phyloP scores from a whole-genome alignment of 1,140 invertebrate genomes.

The Brachionus calyciflorus region DNA sequence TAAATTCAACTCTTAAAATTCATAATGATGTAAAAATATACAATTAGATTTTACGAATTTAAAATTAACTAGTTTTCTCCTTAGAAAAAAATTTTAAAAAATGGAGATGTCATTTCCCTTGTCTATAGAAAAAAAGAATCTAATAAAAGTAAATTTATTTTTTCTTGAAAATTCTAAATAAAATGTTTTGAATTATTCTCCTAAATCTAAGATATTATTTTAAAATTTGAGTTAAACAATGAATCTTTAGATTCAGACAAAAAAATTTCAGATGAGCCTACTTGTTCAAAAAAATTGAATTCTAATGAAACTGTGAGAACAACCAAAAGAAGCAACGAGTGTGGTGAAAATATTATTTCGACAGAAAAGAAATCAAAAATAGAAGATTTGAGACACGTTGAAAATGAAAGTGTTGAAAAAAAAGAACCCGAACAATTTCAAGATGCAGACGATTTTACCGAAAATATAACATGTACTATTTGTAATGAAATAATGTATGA shows the following conservation, averaged over 20 bases:
- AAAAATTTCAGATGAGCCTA: background rate
- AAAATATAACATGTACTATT: conserved; percentile 55
- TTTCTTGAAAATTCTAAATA: background rate
- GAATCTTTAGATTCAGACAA: background rate
- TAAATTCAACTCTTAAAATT: conserved; percentile 53
- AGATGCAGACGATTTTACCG: conserved; percentile 53
- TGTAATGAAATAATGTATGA: conserved; percentile 59
- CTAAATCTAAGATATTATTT: conserved; percentile 53
- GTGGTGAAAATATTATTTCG: background rate
- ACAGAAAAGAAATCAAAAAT: conserved; percentile 6
- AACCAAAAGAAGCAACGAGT: background rate
- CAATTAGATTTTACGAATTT: background rate
- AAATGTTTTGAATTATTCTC: conserved; percentile 10
- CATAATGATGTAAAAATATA: background rate
- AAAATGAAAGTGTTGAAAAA: conserved; percentile 26
- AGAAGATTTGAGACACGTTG: background rate
- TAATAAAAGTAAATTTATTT: conserved; percentile 52
- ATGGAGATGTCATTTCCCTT: conserved; percentile 58
- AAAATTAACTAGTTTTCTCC: conserved; percentile 43
- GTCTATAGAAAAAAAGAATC: conserved; percentile 55
- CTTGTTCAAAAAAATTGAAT: conserved; percentile 48
- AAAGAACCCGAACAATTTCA: background rate
- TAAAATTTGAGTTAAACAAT: conserved; percentile 48
- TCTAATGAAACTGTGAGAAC: no score
- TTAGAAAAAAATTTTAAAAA: conserved; percentile 52